These are phyloP conservation scores for Anhinga rufa DNA, from an alignment of 2,113 vertebrate species.

Conservation along the genomic window DNA sequence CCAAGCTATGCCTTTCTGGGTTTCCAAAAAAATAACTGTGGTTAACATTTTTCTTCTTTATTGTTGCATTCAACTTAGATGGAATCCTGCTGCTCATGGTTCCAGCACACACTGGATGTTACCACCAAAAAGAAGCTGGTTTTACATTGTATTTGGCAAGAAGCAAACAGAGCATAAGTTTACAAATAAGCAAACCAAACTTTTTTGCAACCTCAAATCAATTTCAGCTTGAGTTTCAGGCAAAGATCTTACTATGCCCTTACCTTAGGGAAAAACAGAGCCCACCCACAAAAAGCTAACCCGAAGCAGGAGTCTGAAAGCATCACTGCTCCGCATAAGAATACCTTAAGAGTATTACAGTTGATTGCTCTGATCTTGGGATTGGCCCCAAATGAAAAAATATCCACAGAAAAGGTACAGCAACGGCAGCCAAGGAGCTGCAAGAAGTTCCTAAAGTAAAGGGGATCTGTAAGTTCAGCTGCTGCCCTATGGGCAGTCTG, in stretches of 20 bases:
- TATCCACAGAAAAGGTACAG: neutral
- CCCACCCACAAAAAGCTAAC: neutral
- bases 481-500: neutral
- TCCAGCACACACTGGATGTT: constrained; percentile 10
- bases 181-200: constrained; percentile 37
- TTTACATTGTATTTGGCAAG: constrained; percentile 19
- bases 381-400: neutral
- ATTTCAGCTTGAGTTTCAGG: constrained; percentile 7
- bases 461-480: neutral
- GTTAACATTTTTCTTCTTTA: constrained; percentile 30
- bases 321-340: neutral
- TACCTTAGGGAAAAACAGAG: neutral
- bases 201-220: constrained; percentile 17
- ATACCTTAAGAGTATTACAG: constrained; percentile 31
- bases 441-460: neutral
- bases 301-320: neutral
- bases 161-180: neutral
- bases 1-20: neutral
- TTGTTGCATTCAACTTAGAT: constrained; percentile 11
- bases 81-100: constrained; percentile 1
- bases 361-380: neutral
- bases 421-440: neutral
- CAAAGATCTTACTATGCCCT: neutral
- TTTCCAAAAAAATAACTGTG: constrained; percentile 3
- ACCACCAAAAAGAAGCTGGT: neutral